Conservation (phyloP, 2,113 vertebrate genomes). For the Neodontobutis hainanensis region DNA sequence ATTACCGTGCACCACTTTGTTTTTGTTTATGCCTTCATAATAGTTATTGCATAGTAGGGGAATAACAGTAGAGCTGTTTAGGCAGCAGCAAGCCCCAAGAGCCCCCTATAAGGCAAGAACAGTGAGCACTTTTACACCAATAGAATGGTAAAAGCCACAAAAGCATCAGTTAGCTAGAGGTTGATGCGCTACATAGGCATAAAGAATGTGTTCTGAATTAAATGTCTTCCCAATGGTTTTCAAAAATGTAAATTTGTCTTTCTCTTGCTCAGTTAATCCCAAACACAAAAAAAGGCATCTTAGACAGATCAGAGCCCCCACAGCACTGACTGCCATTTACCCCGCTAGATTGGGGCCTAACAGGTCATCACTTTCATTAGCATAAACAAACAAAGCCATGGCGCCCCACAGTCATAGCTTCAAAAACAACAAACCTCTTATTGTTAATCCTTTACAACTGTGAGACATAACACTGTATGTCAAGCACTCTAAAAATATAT, state of each 20-base stretch:
- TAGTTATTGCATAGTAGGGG: constrained; percentile 42
- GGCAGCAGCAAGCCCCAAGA: constrained; percentile 47
- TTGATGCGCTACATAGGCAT: constrained; percentile 33
- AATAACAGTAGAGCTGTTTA: constrained; percentile 52
- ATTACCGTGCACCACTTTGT: constrained; percentile 25
- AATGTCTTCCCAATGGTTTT: constrained; percentile 12
- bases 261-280: constrained; percentile 60
- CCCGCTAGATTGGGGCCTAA: constrained; percentile 75
- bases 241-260: constrained; percentile 51
- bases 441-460: constrained; percentile 56
- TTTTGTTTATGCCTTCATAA: constrained; percentile 40
- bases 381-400: constrained; percentile 78
- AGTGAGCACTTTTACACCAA: constrained; percentile 44
- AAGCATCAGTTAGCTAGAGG: constrained; percentile 41
- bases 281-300: constrained; percentile 65
- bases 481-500: constrained; percentile 15
- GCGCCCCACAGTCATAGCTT: constrained; percentile 58
- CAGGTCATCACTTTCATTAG: constrained; percentile 77
- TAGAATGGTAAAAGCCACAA: constrained; percentile 27
- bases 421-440: constrained; percentile 68
- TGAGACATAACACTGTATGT: constrained; percentile 45
- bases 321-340: constrained; percentile 74
- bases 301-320: constrained; percentile 74
- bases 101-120: constrained; percentile 29
- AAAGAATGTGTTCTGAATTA: constrained; percentile 14